Evolutionary conservation across 2,113 vertebrate species (phyloP).

Genomic region (Proteles cristata): DNA sequence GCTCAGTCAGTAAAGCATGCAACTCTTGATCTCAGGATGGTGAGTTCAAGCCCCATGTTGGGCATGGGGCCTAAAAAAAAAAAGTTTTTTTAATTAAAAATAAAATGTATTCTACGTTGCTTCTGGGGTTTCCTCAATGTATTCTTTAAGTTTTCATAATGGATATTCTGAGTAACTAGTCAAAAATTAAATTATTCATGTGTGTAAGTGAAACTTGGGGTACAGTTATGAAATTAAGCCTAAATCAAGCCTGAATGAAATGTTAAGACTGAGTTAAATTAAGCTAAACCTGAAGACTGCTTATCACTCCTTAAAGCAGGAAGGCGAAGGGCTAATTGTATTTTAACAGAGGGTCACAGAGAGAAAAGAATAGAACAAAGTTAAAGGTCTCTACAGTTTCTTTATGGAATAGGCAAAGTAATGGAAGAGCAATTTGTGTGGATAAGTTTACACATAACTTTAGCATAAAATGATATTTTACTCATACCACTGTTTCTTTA

Average conservation of each 20-base stretch:
- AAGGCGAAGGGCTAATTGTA: not conserved
- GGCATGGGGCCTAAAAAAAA: too few species aligned
- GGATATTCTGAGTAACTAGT: not conserved
- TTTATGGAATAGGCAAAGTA: not conserved
- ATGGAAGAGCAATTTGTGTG: not conserved
- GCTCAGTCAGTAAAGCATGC: not conserved
- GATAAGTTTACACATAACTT: not conserved
- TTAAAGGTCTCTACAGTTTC: not conserved
- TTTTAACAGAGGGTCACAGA: not conserved
- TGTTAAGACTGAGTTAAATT: not conserved
- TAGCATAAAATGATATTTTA: constrained; percentile 33
- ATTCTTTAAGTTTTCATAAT: constrained; percentile 20
- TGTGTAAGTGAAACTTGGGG: not conserved
- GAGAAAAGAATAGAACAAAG: not conserved
- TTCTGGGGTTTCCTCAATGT: not conserved
- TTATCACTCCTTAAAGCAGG: not conserved
- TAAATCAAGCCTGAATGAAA: not conserved
- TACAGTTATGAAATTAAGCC: not conserved
- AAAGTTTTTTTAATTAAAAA: too few species aligned
- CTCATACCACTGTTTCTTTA: not conserved
- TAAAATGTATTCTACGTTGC: not conserved
- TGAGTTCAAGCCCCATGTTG: too few species aligned
- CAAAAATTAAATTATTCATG: constrained; percentile 42
- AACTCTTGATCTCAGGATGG: not conserved
- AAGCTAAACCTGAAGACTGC: not conserved